Percentiles rank a stretch among this genome's conserved stretches.
Evolutionary conservation across 2,797 vertebrate species (phyloP).

Genomic region (Poliocrania exsul): DNA sequence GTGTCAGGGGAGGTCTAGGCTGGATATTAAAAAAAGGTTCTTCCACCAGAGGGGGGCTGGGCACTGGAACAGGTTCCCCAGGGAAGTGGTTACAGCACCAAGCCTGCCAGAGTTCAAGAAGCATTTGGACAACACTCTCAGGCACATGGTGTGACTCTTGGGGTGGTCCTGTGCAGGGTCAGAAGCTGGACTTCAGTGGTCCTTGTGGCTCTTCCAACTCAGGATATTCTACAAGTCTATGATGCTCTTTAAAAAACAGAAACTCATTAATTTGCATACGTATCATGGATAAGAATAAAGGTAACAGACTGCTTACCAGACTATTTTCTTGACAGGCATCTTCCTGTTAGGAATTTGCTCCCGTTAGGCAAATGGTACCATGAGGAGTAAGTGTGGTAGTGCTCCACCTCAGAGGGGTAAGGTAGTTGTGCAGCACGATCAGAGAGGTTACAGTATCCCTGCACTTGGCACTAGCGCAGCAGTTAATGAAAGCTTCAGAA

Average conservation of each 20-base stretch:
- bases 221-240: not conserved
- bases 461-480: accelerated
- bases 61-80: not conserved
- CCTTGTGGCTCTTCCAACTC: not conserved
- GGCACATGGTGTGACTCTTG: not conserved
- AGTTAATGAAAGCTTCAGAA: not conserved
- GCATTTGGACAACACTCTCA: not conserved
- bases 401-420: not conserved
- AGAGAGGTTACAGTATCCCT: accelerated
- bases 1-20: not conserved
- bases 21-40: not conserved
- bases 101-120: not conserved
- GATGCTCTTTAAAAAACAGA: not conserved
- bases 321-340: not conserved
- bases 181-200: not conserved
- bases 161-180: not conserved
- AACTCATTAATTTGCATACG: not conserved
- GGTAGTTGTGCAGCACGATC: not conserved
- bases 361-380: not conserved
- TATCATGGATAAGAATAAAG: not conserved
- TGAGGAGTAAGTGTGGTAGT: not conserved
- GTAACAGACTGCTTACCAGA: not conserved
- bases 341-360: not conserved
- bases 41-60: not conserved
- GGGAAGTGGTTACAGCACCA: not conserved